phyloP scores from a whole-genome alignment of 2,888 invertebrate genomes.

The Tenthredo livida region DNA sequence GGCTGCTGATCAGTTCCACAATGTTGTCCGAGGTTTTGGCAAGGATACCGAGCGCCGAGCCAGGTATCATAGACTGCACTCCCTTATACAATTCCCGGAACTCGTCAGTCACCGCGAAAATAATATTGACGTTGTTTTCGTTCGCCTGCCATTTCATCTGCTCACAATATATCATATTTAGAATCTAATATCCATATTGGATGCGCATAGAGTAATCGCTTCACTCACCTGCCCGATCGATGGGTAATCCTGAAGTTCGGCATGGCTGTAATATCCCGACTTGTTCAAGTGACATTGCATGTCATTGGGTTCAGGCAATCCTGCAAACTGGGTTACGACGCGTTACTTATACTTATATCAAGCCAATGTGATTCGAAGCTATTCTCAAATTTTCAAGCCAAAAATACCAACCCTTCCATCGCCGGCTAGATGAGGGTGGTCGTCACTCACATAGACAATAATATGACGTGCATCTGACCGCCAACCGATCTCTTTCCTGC shows the following conservation, averaged over 20 bases:
- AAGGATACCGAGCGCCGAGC: conserved; percentile 84
- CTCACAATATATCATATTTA: conserved; percentile 70
- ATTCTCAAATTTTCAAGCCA: background rate
- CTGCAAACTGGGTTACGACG: conserved; percentile 79
- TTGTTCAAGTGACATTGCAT: conserved; percentile 84
- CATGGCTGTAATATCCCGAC: conserved; percentile 81
- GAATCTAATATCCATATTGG: background rate
- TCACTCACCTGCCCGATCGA: conserved; percentile 79
- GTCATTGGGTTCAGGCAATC: conserved; percentile 86
- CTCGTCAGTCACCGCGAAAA: conserved; percentile 84
- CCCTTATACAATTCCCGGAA: conserved; percentile 66
- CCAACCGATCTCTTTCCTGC: conserved; percentile 88
- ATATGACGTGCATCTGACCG: conserved; percentile 87
- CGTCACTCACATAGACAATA: conserved; percentile 89
- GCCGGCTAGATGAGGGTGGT: conserved; percentile 83
- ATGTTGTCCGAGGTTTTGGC: conserved; percentile 84
- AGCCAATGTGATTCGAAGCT: background rate
- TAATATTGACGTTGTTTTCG: conserved; percentile 87
- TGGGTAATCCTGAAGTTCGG: conserved; percentile 87
- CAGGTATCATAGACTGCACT: conserved; percentile 80
- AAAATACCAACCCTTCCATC: conserved; percentile 78
- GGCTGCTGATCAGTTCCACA: conserved; percentile 84
- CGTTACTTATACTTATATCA: background rate
- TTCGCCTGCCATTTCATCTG: conserved; percentile 83
- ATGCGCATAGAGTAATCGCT: background rate